Evolutionary conservation across 2,888 invertebrate species (phyloP).

Genomic region (Hirtodrosophila confusa): DNA sequence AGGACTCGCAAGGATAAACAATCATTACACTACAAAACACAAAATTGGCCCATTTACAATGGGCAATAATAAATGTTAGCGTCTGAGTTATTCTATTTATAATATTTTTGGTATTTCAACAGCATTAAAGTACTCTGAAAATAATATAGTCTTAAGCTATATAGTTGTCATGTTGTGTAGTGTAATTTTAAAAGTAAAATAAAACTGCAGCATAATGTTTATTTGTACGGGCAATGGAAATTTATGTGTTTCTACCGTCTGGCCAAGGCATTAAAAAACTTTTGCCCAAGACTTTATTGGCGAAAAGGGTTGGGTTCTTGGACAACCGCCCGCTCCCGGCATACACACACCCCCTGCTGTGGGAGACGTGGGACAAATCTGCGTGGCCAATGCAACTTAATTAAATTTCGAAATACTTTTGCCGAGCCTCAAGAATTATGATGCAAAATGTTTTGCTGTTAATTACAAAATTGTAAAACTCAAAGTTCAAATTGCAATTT

Average conservation of each 20-base stretch:
- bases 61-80: neutral
- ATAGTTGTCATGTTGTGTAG: constrained; percentile 14
- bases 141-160: neutral
- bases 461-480: constrained; percentile 75
- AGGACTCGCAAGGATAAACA: constrained; percentile 34
- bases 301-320: constrained; percentile 58
- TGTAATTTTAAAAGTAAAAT: constrained; percentile 28
- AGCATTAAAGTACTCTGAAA: constrained; percentile 8
- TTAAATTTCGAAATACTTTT: constrained; percentile 78
- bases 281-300: constrained; percentile 52
- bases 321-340: neutral
- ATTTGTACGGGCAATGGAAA: constrained; percentile 66
- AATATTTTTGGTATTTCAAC: no score
- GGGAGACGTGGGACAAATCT: constrained; percentile 61
- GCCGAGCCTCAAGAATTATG: constrained; percentile 63
- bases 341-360: constrained; percentile 34
- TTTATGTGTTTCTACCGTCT: constrained; percentile 62
- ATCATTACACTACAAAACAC: constrained; percentile 37
- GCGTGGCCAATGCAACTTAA: constrained; percentile 80
- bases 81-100: no score
- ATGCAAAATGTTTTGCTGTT: constrained; percentile 72
- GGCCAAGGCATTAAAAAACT: constrained; percentile 71
- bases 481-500: constrained; percentile 79
- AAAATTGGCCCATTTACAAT: no score
- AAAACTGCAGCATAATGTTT: constrained; percentile 77